These are phyloP conservation scores for Carettochelys insculpta DNA, from an alignment of 2,113 vertebrate species.

Conservation along the genomic window DNA sequence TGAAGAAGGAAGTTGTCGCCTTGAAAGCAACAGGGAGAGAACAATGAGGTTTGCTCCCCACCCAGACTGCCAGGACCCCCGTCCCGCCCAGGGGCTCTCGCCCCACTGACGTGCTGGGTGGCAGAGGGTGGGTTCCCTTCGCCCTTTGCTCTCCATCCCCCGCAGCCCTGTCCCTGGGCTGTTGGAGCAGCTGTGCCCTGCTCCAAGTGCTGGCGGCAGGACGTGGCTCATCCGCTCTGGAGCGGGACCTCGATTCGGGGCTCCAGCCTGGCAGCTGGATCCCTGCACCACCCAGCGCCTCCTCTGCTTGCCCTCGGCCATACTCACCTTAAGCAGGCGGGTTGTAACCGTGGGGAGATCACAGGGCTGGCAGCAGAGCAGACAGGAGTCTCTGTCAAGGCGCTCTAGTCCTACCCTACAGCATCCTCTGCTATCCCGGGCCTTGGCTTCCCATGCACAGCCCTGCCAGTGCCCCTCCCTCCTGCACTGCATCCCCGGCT, in stretches of 20 bases:
- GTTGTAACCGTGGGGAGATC: no score
- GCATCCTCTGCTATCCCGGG: background rate
- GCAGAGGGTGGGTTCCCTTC: background rate
- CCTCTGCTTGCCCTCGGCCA: background rate
- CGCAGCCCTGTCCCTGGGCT: background rate
- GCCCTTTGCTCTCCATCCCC: background rate
- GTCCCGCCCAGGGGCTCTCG: background rate
- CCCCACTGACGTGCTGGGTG: background rate
- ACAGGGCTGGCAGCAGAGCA: background rate
- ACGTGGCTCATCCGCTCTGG: no score
- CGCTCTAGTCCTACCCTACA: background rate
- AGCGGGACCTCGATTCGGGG: background rate
- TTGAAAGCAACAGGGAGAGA: conserved; percentile 53
- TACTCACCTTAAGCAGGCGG: background rate
- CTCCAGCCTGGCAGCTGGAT: background rate
- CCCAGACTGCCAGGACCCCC: background rate
- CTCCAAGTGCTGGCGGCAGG: background rate
- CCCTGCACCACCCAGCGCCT: background rate
- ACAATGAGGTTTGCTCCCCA: background rate
- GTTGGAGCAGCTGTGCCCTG: background rate
- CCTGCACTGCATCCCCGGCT: background rate
- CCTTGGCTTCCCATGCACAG: background rate
- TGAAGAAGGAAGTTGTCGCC: conserved; percentile 96
- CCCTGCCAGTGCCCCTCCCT: background rate
- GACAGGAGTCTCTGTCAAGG: background rate